Conservation (phyloP, 92 coral and sea anemone species). For the Hydrozoanthus gracilis region DNA sequence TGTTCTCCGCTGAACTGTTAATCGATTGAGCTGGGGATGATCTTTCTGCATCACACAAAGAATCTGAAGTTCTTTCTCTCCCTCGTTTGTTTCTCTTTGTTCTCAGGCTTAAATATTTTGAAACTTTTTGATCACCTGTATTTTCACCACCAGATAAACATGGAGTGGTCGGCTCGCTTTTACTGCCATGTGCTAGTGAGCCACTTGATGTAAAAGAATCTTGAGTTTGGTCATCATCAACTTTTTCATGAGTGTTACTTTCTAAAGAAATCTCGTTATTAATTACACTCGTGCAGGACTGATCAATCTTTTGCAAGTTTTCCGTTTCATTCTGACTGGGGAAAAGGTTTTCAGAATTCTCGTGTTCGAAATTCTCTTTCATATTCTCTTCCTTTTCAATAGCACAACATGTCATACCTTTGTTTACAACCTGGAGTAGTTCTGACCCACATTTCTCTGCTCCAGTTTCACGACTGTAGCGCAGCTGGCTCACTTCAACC, state of each 20-base stretch:
- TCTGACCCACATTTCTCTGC: neutral
- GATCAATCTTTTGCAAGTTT: neutral
- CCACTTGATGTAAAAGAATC: neutral
- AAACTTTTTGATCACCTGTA: conserved; percentile 8
- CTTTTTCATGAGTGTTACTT: conserved; percentile 1
- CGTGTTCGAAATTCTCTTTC: neutral
- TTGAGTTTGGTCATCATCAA: conserved; percentile 43
- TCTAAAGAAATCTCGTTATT: neutral
- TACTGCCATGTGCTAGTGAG: conserved; percentile 34
- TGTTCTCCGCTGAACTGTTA: conserved; percentile 2
- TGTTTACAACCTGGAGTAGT: neutral
- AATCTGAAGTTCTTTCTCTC: neutral
- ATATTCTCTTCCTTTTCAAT: neutral
- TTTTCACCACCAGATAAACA: conserved; percentile 61
- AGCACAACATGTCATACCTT: neutral
- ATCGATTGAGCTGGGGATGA: neutral
- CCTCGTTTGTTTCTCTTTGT: conserved; percentile 24
- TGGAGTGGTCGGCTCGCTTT: conserved; percentile 51
- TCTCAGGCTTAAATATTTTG: conserved; percentile 16
- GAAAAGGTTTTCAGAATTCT: neutral
- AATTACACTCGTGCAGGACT: neutral
- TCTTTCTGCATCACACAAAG: neutral
- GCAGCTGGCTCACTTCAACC: neutral
- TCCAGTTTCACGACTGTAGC: neutral
- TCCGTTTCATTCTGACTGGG: neutral